phyloP scores from a whole-genome alignment of 2,888 invertebrate species.

The Patella depressa region DNA sequence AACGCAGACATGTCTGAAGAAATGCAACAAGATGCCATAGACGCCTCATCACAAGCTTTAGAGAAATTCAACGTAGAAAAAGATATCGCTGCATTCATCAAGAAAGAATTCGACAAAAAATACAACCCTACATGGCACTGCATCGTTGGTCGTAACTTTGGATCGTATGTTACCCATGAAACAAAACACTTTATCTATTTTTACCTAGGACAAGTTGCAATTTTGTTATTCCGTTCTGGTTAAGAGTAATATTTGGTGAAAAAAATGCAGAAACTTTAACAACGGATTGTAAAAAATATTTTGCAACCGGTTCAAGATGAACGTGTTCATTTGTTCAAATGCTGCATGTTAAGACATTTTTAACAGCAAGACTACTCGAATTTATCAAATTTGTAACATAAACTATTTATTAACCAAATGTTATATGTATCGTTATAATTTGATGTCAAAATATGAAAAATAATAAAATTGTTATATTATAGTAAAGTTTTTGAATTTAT shows the following conservation, averaged over 20 bases:
- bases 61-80: constrained; percentile 99
- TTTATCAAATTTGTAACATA: no score
- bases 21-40: constrained; percentile 99
- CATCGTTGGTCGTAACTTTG: constrained; percentile 98
- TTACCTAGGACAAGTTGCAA: constrained; percentile 98
- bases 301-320: no score
- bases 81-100: constrained; percentile 98
- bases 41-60: constrained; percentile 97
- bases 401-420: no score
- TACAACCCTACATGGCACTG: constrained; percentile 99
- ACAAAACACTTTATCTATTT: constrained; percentile 99
- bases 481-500: no score
- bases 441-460: no score
- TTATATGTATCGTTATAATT: no score
- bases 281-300: no score
- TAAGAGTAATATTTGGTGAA: constrained; percentile 72
- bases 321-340: no score
- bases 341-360: no score
- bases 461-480: no score
- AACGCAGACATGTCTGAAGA: constrained; percentile 99
- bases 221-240: constrained; percentile 98
- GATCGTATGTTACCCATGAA: constrained; percentile 98
- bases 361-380: no score
- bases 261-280: no score
- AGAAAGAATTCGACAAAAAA: constrained; percentile 99